Percentiles rank a stretch among this genome's conserved stretches.
Conservation (phyloP, 2,888 invertebrate species). For the Cremastinae sp. region DNA sequence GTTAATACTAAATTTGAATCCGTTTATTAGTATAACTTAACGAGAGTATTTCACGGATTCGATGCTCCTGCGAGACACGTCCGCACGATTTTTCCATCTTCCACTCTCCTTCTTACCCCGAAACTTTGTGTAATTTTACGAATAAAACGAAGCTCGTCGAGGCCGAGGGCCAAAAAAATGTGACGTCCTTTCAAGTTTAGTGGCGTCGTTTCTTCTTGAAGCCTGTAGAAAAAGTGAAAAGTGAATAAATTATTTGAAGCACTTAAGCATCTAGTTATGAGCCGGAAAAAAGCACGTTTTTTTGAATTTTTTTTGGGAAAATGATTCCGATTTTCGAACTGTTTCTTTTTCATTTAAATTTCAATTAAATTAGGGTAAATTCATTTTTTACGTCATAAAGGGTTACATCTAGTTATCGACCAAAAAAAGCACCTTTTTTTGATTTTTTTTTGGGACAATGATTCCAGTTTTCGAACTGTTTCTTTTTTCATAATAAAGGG, state of each 20-base stretch:
- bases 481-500: no score
- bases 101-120: slow-evolving; percentile 15
- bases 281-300: no score
- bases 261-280: no score
- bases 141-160: slow-evolving; percentile 57
- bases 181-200: slow-evolving; percentile 65
- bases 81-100: slow-evolving; percentile 51
- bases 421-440: no score
- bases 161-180: slow-evolving; percentile 44
- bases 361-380: no score
- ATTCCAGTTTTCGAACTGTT: no score
- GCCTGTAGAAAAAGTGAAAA: slow-evolving; percentile 67
- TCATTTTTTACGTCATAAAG: no score
- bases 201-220: slow-evolving; percentile 79
- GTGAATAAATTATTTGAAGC: slow-evolving; percentile 15
- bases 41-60: slow-evolving; percentile 72
- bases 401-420: no score
- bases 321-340: no score
- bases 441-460: no score
- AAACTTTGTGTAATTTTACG: slow-evolving; percentile 54
- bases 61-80: slow-evolving; percentile 44
- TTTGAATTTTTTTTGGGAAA: no score
- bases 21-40: slow-evolving; percentile 77
- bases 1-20: slow-evolving; percentile 75
- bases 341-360: no score